Evolutionary conservation across 2,113 vertebrate species (phyloP), one percentile per base, ranked within the genome.

Genomic region (Sphaerodactylus townsendi): DNA sequence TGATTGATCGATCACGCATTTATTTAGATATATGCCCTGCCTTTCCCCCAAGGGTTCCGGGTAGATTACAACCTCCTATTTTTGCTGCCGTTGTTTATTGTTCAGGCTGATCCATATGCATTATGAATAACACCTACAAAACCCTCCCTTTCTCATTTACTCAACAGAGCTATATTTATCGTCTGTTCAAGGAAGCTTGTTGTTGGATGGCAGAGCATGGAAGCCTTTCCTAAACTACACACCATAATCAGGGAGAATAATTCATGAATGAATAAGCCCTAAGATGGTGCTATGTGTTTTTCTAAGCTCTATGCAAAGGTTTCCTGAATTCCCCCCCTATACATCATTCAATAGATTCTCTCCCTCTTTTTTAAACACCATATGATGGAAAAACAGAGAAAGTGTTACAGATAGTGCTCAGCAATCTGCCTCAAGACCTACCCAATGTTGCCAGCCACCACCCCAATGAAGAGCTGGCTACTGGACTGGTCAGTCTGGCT

Each of bases 221-320:
- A 8, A 71, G 73, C 79, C 73, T 70, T 37, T 48, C 23, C 50
- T 70, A 77, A 81, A 77, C 79, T 50, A 39, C 66, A 69, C 50
- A 69, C 50, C 41, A 19, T 41, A 82, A 86, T 72, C 83, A 64
- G 39, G 66, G 46, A 72, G 83, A 79, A 85, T 73, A 82, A 82
- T 72, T 64, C 76, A 65, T 69, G 74, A 86, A 86, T 71, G 73
- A 48, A 62, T 82, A 37, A 71, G 41, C 73, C n/a, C 46, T 82
- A 64, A 41, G 6, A 77, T 33, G 73, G 50, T 5, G 65, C 73
- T 77, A 3, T 35, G n/a, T 30, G 76, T 23, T 39, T 86, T 62
- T 33, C 73, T 50, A 33, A 17, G n/a, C 50, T 30, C 64, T 21
- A 9, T 77, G 53, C 53, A 71, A 82, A 77, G 28, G 30, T 68